phyloP scores from a whole-genome alignment of 2,113 vertebrate genomes.

The Atractosteus spatula region DNA sequence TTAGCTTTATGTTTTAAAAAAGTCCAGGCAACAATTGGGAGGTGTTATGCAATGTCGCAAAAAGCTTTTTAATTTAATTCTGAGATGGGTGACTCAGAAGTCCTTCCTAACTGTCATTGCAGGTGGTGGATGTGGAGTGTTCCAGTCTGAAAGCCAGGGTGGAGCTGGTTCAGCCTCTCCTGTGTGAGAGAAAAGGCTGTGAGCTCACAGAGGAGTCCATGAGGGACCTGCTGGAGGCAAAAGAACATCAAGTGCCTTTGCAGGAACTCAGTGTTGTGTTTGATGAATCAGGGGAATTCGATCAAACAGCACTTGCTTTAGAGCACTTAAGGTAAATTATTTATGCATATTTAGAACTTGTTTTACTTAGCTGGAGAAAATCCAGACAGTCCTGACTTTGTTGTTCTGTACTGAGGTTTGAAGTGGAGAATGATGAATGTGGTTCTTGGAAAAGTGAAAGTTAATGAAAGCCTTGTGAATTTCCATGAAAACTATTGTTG shows the following conservation, averaged over 20 bases:
- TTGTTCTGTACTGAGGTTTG: too few relatives aligned
- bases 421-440: too few relatives aligned
- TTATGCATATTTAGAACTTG: not conserved
- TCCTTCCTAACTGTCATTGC: conserved; percentile 6
- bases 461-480: too few relatives aligned
- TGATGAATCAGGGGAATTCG: conserved; percentile 81
- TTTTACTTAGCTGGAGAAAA: too few relatives aligned
- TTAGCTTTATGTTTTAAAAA: too few relatives aligned
- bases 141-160: conserved; percentile 74
- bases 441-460: too few relatives aligned
- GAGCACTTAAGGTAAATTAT: conserved; percentile 85
- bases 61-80: too few relatives aligned
- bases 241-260: conserved; percentile 70
- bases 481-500: too few relatives aligned
- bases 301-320: conserved; percentile 84
- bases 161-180: conserved; percentile 67
- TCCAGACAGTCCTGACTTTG: too few relatives aligned
- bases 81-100: too few relatives aligned
- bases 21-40: too few relatives aligned
- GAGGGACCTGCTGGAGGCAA: conserved; percentile 74
- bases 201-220: conserved; percentile 72
- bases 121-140: conserved; percentile 80
- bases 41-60: too few relatives aligned
- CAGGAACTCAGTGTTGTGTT: conserved; percentile 82
- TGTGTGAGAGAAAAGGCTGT: conserved; percentile 70